Evolutionary conservation across 2,888 invertebrate species (phyloP), one percentile per base, ranked within the genome.

Genomic region (Capitulum mitella): DNA sequence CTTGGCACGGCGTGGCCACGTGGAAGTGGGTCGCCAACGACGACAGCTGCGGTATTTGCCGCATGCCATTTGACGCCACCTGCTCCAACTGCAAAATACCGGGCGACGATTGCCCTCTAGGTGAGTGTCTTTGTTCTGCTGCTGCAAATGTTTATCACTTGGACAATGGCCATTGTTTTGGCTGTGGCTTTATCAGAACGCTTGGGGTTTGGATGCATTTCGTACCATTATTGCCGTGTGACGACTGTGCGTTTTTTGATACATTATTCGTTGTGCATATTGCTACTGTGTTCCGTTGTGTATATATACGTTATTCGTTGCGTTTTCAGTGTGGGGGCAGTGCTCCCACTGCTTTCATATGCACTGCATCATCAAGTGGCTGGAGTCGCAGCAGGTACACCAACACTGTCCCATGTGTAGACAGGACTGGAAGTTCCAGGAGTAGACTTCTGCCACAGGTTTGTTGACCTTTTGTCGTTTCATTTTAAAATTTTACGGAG

Each of bases 11-110:
- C 82, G 97, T 98, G 81, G 98, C 98, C 83, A 93, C 95, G 85
- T 99, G 99, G 99, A 92, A 94, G 85, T 99, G 98, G 98, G 92
- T 97, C 82, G 98, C 98, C 40, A 98, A 98, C 87, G 98, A 98
- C 88, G 98, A 99, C 86, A 98, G 95, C 85, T 97, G 97, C 85
- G 98, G 99, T 80, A 99, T 99, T 85, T 99, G 99, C 88, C 93
- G 98, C 81, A 96, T 98, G 94, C 93, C 98, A 77, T 99, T 99
- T 88, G 98, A 99, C 87, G 96, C 94, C 83, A 97, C 97, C 85
- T 98, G 98, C 85, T 95, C 97, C 2, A 98, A 98, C 87, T 98
- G 98, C 87, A 95, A 96, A 87, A 88, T 96, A 82, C 98, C 98
- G 37, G 98, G 98, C 78, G 98, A 98, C 88, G 97, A 98, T 87